A percentile compares a stretch with the other conserved stretches of the same genome.
Conservation (phyloP, 2,113 vertebrate genomes). For the Bufo bufo region DNA sequence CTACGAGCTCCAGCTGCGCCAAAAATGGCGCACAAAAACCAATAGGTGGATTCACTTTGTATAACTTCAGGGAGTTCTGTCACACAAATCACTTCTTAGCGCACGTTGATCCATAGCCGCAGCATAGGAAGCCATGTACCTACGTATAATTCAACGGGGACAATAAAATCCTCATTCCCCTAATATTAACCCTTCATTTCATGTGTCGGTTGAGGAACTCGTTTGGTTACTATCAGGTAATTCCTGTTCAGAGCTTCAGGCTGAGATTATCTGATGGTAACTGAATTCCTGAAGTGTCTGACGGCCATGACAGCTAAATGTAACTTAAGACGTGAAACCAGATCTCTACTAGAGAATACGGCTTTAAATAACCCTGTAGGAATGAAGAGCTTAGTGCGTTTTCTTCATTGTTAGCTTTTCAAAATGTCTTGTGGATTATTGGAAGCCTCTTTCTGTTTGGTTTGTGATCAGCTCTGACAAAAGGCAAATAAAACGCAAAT, state of each 20-base stretch:
- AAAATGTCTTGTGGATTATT: conserved; percentile 19
- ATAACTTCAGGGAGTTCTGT: no score
- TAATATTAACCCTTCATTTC: background rate
- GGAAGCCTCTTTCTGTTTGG: background rate
- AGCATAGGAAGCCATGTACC: no score
- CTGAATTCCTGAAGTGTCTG: conserved; percentile 51
- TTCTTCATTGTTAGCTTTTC: conserved; percentile 33
- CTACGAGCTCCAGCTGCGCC: no score
- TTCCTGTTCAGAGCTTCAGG: conserved; percentile 38
- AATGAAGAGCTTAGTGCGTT: conserved; percentile 43
- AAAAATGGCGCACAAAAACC: no score
- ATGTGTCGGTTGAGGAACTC: background rate
- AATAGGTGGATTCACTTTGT: no score
- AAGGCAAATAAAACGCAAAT: background rate
- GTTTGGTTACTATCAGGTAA: conserved; percentile 45
- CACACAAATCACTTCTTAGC: no score
- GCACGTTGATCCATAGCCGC: no score
- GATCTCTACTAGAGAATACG: conserved; percentile 26
- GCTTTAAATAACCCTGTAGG: conserved; percentile 34
- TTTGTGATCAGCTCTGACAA: background rate
- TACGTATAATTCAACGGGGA: no score
- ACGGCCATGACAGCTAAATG: conserved; percentile 47
- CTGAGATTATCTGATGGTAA: conserved; percentile 47
- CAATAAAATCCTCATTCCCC: background rate
- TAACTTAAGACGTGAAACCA: conserved; percentile 50